Evolutionary conservation across 2,888 invertebrate species (phyloP).

Genomic region (Trachelus stipa): DNA sequence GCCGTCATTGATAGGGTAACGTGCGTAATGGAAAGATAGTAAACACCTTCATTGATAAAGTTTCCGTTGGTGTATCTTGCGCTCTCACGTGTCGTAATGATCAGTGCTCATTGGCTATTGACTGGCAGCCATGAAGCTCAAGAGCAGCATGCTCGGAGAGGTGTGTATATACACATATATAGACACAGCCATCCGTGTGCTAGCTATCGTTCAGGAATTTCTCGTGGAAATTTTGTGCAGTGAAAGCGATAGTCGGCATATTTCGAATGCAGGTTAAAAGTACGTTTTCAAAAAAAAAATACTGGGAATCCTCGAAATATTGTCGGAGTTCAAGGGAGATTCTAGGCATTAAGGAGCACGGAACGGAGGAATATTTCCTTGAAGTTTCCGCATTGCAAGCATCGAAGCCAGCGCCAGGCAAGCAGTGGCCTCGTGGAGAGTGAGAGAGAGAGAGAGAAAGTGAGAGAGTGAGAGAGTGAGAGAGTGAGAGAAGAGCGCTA

Average conservation of each 20-base stretch:
- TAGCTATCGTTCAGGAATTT: too few relatives aligned
- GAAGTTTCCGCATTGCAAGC: constrained; percentile 8
- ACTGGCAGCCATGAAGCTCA: too few relatives aligned
- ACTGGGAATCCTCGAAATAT: too few relatives aligned
- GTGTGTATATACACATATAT: too few relatives aligned
- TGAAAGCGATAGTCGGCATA: too few relatives aligned
- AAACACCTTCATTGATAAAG: constrained; percentile 43
- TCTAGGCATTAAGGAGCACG: neutral
- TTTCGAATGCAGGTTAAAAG: too few relatives aligned
- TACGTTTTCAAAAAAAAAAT: too few relatives aligned
- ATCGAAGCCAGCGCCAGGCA: constrained; percentile 1
- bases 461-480: constrained; percentile 16
- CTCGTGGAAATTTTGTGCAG: too few relatives aligned
- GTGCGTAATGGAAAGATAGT: constrained; percentile 37
- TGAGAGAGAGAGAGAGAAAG: constrained; percentile 19
- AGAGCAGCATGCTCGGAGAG: too few relatives aligned
- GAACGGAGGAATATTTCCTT: constrained; percentile 3
- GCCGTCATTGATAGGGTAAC: constrained; percentile 35
- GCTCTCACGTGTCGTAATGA: too few relatives aligned
- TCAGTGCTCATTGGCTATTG: too few relatives aligned
- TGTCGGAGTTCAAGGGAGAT: neutral
- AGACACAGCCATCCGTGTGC: too few relatives aligned
- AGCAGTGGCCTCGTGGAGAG: constrained; percentile 1
- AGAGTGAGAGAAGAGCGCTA: constrained; percentile 40
- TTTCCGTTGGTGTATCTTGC: constrained; percentile 6